Conservation (phyloP, 2,797 vertebrate species). For the Huso huso region DNA sequence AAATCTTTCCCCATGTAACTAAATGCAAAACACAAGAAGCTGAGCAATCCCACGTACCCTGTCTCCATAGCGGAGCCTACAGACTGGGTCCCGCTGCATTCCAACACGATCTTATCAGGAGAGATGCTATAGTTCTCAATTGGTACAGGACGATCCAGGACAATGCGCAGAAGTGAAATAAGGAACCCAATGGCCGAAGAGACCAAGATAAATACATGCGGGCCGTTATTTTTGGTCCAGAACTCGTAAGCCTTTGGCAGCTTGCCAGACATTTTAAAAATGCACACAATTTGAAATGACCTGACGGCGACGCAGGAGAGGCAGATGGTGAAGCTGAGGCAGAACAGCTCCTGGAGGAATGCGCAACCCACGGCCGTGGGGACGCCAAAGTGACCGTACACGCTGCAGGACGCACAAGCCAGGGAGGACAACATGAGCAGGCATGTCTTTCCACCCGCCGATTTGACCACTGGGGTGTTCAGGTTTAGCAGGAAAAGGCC, state of each 20-base stretch:
- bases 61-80: conserved; percentile 38
- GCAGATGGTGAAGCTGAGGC: conserved; percentile 32
- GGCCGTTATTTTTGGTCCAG: conserved; percentile 66
- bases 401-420: conserved; percentile 7
- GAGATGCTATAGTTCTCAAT: conserved; percentile 50
- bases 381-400: conserved; percentile 25
- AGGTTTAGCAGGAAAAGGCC: conserved; percentile 24
- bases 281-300: conserved; percentile 54
- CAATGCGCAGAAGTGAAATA: conserved; percentile 40
- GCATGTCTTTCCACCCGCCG: conserved; percentile 34
- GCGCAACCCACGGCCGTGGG: conserved; percentile 21
- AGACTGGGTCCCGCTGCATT: conserved; percentile 57
- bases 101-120: conserved; percentile 41
- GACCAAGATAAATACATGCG: conserved; percentile 51
- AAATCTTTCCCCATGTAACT: conserved; percentile 76
- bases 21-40: conserved; percentile 61
- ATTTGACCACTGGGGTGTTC: conserved; percentile 36
- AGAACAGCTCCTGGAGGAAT: conserved; percentile 25
- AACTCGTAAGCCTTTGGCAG: conserved; percentile 57
- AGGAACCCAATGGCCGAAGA: conserved; percentile 36
- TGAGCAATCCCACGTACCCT: conserved; percentile 42
- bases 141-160: conserved; percentile 32
- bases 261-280: conserved; percentile 72
- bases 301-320: conserved; percentile 33
- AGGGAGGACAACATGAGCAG: conserved; percentile 35